phyloP scores from a whole-genome alignment of 2,113 vertebrate species.

The Tylochromis polylepis region DNA sequence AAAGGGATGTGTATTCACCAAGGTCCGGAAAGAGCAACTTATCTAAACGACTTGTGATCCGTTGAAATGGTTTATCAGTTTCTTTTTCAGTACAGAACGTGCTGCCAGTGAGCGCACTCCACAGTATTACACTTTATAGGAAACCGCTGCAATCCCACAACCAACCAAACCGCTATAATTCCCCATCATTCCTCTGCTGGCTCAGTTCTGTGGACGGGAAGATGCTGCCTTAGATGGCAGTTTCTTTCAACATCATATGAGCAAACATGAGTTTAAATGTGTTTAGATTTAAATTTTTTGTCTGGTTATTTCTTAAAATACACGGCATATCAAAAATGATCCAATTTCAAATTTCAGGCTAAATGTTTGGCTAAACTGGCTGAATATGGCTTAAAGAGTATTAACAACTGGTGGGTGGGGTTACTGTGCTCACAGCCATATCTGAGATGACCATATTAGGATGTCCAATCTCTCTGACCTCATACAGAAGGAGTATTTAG shows the following conservation, averaged over 20 bases:
- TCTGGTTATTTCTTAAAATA: background rate
- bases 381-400: background rate
- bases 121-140: background rate
- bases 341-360: background rate
- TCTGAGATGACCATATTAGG: background rate
- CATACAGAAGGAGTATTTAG: background rate
- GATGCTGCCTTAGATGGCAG: background rate
- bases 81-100: slow-evolving; percentile 1
- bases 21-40: slow-evolving; percentile 23
- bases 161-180: slow-evolving; percentile 11
- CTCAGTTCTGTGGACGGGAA: background rate
- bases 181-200: slow-evolving; percentile 17
- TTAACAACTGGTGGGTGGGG: background rate
- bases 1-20: background rate
- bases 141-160: slow-evolving; percentile 14
- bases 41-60: slow-evolving; percentile 29
- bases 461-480: background rate
- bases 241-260: background rate
- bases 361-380: no score
- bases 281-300: background rate
- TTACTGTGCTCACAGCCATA: background rate
- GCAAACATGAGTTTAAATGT: background rate
- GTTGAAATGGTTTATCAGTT: slow-evolving; percentile 32
- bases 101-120: background rate
- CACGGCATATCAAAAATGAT: background rate